Evolutionary conservation across 2,888 invertebrate genomes (phyloP).

Genomic region (Digitonthophagus gazella): DNA sequence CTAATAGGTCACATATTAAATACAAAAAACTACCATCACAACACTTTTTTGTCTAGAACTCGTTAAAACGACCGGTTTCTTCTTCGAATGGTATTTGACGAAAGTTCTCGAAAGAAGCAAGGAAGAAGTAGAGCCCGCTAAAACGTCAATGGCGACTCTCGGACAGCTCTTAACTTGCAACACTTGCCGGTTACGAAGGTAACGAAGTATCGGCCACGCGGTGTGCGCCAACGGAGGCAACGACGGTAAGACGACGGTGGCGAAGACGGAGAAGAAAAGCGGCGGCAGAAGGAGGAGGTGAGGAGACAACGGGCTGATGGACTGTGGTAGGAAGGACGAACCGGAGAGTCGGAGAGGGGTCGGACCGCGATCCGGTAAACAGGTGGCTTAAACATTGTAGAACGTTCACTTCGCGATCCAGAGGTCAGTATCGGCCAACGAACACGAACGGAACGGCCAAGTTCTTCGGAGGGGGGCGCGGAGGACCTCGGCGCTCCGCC

Average conservation of each 20-base stretch:
- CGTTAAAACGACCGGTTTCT: too few species aligned
- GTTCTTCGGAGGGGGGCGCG: background rate
- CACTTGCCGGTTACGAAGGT: background rate
- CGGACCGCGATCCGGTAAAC: conserved; percentile 28
- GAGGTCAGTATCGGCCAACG: conserved; percentile 27
- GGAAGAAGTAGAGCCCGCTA: too few species aligned
- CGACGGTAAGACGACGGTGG: conserved; percentile 20
- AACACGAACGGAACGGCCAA: background rate
- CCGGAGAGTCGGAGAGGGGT: conserved; percentile 27
- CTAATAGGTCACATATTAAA: too few species aligned
- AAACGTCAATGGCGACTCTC: too few species aligned
- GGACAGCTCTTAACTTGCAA: too few species aligned
- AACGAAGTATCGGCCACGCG: too few species aligned
- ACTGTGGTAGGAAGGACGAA: conserved; percentile 28
- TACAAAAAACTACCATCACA: too few species aligned
- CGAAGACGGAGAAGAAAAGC: conserved; percentile 21
- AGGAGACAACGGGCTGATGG: conserved; percentile 53
- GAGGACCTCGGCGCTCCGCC: background rate
- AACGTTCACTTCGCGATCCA: conserved; percentile 31
- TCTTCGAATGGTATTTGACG: too few species aligned
- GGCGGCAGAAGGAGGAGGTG: conserved; percentile 51
- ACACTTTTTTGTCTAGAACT: too few species aligned
- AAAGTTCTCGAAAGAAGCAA: too few species aligned
- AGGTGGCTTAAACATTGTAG: conserved; percentile 32
- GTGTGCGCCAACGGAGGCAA: too few species aligned